Percentiles rank a stretch among this genome's conserved stretches.
Conservation (phyloP, 2,113 vertebrate species). For the Mirza zaza region DNA sequence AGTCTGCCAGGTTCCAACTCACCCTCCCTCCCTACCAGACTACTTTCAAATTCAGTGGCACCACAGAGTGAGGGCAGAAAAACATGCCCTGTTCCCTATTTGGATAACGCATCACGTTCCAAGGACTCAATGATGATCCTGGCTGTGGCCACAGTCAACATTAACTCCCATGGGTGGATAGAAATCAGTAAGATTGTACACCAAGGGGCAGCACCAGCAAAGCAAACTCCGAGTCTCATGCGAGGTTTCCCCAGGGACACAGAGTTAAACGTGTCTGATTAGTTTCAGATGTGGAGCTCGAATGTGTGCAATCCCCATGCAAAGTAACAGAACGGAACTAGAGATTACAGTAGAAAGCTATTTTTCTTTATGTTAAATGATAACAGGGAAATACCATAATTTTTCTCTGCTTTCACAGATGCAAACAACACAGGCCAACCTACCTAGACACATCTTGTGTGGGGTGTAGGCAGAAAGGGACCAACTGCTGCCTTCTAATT, state of each 20-base stretch:
- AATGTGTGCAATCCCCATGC: accelerated
- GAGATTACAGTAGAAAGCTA: not conserved
- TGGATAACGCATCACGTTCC: not conserved
- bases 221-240: no score
- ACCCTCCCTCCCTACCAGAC: accelerated
- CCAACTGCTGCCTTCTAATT: not conserved
- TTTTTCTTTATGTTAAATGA: not conserved
- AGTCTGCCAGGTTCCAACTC: not conserved
- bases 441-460: accelerated
- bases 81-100: not conserved
- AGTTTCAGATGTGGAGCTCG: not conserved
- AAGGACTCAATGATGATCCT: not conserved
- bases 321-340: not conserved
- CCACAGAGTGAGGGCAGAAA: not conserved
- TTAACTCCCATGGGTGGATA: not conserved
- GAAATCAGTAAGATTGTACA: not conserved
- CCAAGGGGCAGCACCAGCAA: not conserved
- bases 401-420: not conserved
- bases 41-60: not conserved
- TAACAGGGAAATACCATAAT: not conserved
- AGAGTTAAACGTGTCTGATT: not conserved
- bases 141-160: not conserved
- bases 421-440: not conserved
- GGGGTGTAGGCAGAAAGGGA: not conserved
- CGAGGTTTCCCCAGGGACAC: accelerated